Base-by-base conservation (phyloP, 1,140 invertebrate genomes). In the Lordiphosa clarofinis region DNA sequence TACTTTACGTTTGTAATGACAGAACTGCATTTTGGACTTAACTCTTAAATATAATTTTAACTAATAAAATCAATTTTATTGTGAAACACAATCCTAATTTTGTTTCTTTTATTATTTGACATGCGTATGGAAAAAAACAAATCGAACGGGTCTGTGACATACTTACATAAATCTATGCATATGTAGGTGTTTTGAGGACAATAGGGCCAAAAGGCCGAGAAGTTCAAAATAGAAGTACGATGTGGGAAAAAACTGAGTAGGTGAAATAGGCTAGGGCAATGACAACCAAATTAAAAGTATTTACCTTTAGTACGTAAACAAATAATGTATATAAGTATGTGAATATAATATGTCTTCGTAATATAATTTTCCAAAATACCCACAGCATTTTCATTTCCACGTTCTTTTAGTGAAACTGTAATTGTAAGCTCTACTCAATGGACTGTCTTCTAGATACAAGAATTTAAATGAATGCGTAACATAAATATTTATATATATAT, bases 391-490 rank as follows among this genome's bases (percentile, higher is more conserved):
- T 21, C 5, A 24, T 4, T 6, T 24, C 21, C 4, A 4, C 21
- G 6, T 5, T 24, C 21, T 4, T 24, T 24, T 24, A 5, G 21
- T 24, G 5, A 31, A 31, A 31, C 28, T 31, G 6, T 31, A 81
- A 49, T 38, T 49, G 19, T 81, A 81, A 81, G 67, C 72, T 81
- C 67, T 82, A 75, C 76, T 81, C 66, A 62, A 81, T 82, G 76
- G 75, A 81, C 75, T 81, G 75, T 81, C 75, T 81, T 68, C 76
- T 82, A 81, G 75, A 81, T 81, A 81, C 71, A 67, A 76, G 76
- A 81, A 81, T 81, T 81, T 81, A 81, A 65, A 74, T 64, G 62
- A 42, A 59, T 49, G 28, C 53, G 48, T 39, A 42, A 49, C 39
- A 56, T 37, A 68, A 36, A 44, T 12, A 46, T n/a, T n/a, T 35